Base-by-base conservation (phyloP, 2,888 invertebrate species). In the Stegophylla sp. region DNA sequence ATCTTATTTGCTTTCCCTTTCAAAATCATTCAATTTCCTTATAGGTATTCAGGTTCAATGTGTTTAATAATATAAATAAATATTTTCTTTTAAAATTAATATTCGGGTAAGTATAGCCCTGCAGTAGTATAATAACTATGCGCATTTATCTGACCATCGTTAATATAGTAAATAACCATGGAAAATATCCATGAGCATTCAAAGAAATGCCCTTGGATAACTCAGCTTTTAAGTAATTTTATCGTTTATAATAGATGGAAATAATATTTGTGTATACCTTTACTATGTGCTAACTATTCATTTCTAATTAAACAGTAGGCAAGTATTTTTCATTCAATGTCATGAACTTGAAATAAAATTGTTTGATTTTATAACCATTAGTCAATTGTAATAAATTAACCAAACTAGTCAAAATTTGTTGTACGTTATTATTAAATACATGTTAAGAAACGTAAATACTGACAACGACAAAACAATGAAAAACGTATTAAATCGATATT, bases 1-100 rank as follows among this genome's bases (percentile, higher is more conserved):
- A 23, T 5, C 26, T 71, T 2, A 13, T 73, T 41, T 41, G 74
- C 74, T 75, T 75, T 75, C 74, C 74, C 74, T 75, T 75, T 75
- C 63, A 48, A 63, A 45, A 73, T 45, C 45, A 3, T 73, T 61
- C 20, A n/a, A 61, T 73, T 73, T 61, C 73, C 45, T 73, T 17
- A 1, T 53, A n/a, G n/a, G n/a, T n/a, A 7, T 53, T 51, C 53
- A 15, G 23, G 1, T 45, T 26, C 23, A 20, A 67, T 13, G 20
- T n/a, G 26, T 63, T 7, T 3, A 20, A 51, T 20, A 20, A 51
- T 51, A 51, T 17, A n/a, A 51, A 51, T n/a, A 17, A 17, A n/a
- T 51, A 20, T n/a, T 51, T 51, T 7, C 56, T 23, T 23, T 20
- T 9, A 13, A 12, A 13, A 59, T 23, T 59, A 26, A 26, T 12